phyloP scores from a whole-genome alignment of 1,140 invertebrate genomes.

The Acromyrmex charruanus region DNA sequence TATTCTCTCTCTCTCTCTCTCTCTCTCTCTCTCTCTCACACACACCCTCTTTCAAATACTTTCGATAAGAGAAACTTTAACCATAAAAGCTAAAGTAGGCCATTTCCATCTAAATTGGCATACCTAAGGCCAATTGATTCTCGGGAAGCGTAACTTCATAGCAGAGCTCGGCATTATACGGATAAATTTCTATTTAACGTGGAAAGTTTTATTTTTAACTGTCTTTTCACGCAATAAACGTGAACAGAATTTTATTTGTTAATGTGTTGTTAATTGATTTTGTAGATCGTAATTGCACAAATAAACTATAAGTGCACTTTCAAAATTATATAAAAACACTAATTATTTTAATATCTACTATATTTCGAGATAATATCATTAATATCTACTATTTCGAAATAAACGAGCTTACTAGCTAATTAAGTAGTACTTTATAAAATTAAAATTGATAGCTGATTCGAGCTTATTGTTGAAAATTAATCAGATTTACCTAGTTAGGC shows the following conservation, averaged over 20 bases:
- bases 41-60: neutral
- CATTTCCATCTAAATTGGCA: constrained; percentile 20
- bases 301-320: neutral
- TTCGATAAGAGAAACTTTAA: constrained; percentile 47
- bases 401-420: neutral
- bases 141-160: neutral
- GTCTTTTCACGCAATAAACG: neutral
- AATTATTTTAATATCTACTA: constrained; percentile 11
- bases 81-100: constrained; percentile 30
- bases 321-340: neutral
- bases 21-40: neutral
- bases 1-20: neutral
- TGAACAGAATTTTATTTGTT: constrained; percentile 2
- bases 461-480: neutral
- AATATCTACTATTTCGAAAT: neutral
- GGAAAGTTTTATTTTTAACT: constrained; percentile 17
- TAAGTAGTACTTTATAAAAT: neutral
- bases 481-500: neutral
- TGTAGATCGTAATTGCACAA: neutral
- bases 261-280: constrained; percentile 1
- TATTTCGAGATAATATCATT: neutral
- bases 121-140: constrained; percentile 36
- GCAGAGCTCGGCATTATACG: neutral
- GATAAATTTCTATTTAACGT: constrained; percentile 30
- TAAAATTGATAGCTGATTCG: neutral